Base-by-base conservation (phyloP, 2,888 invertebrate species). In the Geophilus truncorum region DNA sequence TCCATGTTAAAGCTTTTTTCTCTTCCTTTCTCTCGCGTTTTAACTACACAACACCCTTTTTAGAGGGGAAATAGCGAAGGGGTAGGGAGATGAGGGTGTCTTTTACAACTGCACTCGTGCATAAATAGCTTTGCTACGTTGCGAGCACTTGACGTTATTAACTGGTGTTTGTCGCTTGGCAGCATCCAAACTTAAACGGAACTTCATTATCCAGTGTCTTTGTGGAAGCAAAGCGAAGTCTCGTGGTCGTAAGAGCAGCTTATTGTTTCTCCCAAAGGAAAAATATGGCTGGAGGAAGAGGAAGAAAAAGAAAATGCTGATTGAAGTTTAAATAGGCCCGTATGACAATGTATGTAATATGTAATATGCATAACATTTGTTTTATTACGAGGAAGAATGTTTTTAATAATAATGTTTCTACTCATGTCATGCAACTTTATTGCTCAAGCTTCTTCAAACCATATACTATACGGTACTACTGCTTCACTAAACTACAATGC, bases 61-160 rank as follows among this genome's bases (percentile, higher is more conserved):
- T 70, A 70, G 70, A 28, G 70, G 70, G 28, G 23, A 70, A 70
- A 28, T 28, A n/a, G 70, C 25, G 70, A 12, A 25, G 70, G 23
- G 10, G 70, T 28, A 15, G 25, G 62, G 70, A 28, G 70, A 70
- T 9, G 28, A 28, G 70, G 70, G 70, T 70, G 70, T 70, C 70
- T 70, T 70, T 70, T 70, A 70, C 70, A 70, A 70, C 70, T 70
- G 70, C 70, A 70, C 70, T 70, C 70, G 70, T 70, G 70, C 70
- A 70, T 70, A 70, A 70, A 70, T 70, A 70, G 70, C 70, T 70
- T 70, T 70, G 70, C 70, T 70, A 70, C 28, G 70, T 28, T n/a
- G 70, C 70, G 28, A 70, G 70, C 70, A 70, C 70, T 70, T 70
- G 70, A 70, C 70, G 70, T 70, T 70, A 70, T 70, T 70, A 70